phyloP scores from a whole-genome alignment of 2,797 vertebrate species.

The Leptatherina wallacei region DNA sequence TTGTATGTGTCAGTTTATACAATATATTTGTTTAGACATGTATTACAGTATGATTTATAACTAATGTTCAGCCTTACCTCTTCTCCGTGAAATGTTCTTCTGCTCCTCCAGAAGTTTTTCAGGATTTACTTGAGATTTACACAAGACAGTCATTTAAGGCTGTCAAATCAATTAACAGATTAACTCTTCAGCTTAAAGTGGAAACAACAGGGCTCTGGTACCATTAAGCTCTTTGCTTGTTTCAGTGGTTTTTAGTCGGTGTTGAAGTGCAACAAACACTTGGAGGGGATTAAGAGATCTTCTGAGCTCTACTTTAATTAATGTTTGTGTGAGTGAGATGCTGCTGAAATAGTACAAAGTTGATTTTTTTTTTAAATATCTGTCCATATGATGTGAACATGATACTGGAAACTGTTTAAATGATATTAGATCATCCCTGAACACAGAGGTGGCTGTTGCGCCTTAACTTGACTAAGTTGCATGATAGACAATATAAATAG shows the following conservation, averaged over 20 bases:
- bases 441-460: not conserved
- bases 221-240: conserved; percentile 51
- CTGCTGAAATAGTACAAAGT: not conserved
- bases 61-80: not conserved
- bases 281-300: conserved; percentile 56
- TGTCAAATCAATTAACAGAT: conserved; percentile 74
- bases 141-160: conserved; percentile 76
- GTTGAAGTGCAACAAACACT: conserved; percentile 46
- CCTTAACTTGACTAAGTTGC: not conserved
- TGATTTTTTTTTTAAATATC: not conserved
- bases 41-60: not conserved
- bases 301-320: conserved; percentile 56
- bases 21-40: not conserved
- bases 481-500: not conserved
- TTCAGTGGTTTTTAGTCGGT: conserved; percentile 30
- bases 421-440: not conserved
- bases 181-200: conserved; percentile 49
- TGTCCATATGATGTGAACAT: not conserved
- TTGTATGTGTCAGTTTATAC: not conserved
- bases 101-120: conserved; percentile 5
- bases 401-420: not conserved
- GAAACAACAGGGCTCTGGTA: conserved; percentile 34
- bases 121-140: conserved; percentile 18
- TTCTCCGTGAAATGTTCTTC: not conserved
- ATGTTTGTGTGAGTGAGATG: conserved; percentile 10